Evolutionary conservation across 2,888 invertebrate genomes (phyloP), one percentile per base, ranked within the genome.

Genomic region (Cynaeus angustus): DNA sequence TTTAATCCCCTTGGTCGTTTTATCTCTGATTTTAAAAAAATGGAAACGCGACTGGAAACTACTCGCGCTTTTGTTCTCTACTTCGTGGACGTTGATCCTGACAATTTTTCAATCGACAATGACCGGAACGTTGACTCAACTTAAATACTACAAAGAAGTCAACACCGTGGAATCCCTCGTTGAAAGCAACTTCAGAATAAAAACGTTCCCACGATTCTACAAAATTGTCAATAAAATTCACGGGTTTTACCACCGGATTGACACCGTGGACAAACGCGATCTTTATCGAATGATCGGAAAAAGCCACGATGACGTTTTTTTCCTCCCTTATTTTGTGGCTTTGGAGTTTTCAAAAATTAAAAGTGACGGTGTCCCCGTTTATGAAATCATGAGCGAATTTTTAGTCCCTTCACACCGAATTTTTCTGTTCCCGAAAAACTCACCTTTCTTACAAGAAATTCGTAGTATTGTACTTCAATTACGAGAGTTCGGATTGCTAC

Each of bases 31-130:
- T 16, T 46, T 8, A 7, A 10, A 4, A 21, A 21, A 21, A 21
- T 21, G 21, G 1, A 1, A 4, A 4, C 4, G 2, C 2, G 21
- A 21, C 1, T n/a, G n/a, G n/a, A n/a, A n/a, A n/a, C 21, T 21
- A 4, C 4, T 21, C 2, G 4, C 21, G 4, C 21, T 21, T 21
- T 4, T 21, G 1, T 21, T 21, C 4, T 1, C 4, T 1, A 21
- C 21, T 1, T 21, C 21, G 4, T 21, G 21, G 21, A 21, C 21
- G 21, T 3, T 21, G 6, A 21, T 56, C 12, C 21, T 56, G 12
- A 56, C 56, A 12, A 43, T 41, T 41, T 56, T 56, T 10, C 56
- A 56, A 12, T 56, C 56, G 10, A 43, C 6, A 7, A 56, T 56
- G 41, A 56, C 14, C 13, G 37, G 56, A 6, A 38, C 41, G 12